Evolutionary conservation across 2,113 vertebrate species (phyloP).

Genomic region (Pterophyllum scalare): DNA sequence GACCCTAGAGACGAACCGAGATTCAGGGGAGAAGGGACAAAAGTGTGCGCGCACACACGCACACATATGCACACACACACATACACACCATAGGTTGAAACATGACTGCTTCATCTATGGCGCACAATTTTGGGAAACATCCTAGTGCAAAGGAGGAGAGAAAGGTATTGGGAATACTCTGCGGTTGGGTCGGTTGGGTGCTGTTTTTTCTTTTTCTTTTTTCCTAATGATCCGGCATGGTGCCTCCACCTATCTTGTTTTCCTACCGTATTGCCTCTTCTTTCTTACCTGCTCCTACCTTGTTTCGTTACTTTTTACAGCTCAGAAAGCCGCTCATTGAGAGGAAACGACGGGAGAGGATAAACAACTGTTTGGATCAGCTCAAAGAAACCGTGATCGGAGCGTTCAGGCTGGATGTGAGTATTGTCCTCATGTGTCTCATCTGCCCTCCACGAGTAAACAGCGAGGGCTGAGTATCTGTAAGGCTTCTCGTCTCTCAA

Average conservation of each 20-base stretch:
- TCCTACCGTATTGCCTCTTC: background rate
- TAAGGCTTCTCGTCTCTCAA: conserved; percentile 8
- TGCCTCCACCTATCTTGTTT: background rate
- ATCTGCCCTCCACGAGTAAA: background rate
- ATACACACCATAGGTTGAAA: conserved; percentile 23
- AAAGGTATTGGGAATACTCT: conserved; percentile 80
- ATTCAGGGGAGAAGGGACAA: conserved; percentile 41
- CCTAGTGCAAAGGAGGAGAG: conserved; percentile 87
- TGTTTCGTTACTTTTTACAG: conserved; percentile 63
- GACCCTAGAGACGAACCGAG: conserved; percentile 74
- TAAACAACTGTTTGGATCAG: conserved; percentile 91
- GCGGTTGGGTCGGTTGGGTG: background rate
- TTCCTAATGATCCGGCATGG: background rate
- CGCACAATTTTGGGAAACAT: conserved; percentile 75
- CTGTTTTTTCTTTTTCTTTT: background rate
- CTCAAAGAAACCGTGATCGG: conserved; percentile 89
- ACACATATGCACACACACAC: background rate
- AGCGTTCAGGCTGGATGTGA: conserved; percentile 90
- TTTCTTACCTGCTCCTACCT: background rate
- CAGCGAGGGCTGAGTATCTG: background rate
- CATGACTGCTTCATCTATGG: conserved; percentile 85
- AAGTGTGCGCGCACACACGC: conserved; percentile 12
- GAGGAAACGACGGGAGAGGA: conserved; percentile 89
- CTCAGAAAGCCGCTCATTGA: conserved; percentile 91
- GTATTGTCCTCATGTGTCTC: conserved; percentile 47